These are phyloP conservation scores for Euura lappo DNA, from an alignment of 1,140 invertebrate genomes.

Conservation along the genomic window DNA sequence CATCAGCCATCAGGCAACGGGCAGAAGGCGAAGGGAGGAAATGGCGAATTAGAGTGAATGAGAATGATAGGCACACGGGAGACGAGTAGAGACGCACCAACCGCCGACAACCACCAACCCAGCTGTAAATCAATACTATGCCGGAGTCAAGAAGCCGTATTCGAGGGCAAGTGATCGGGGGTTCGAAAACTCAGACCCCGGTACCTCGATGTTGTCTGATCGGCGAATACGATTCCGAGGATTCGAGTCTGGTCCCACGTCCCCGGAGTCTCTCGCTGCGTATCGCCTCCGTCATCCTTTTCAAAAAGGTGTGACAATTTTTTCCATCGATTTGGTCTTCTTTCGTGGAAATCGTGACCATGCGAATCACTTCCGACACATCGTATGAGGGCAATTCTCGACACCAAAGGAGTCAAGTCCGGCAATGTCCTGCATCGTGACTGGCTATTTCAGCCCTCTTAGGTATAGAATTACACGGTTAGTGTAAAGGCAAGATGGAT, in stretches of 20 bases:
- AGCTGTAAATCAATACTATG: constrained; percentile 41
- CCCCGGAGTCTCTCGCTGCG: neutral
- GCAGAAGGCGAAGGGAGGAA: constrained; percentile 35
- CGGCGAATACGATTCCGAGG: neutral
- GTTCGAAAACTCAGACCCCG: neutral
- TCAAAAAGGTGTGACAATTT: too few relatives aligned
- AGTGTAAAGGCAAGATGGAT: neutral
- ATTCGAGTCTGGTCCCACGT: neutral
- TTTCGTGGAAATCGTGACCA: neutral
- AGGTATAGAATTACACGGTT: neutral
- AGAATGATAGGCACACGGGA: constrained; percentile 33
- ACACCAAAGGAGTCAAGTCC: neutral
- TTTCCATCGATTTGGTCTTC: neutral
- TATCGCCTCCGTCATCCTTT: too few relatives aligned
- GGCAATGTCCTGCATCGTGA: neutral
- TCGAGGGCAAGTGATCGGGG: constrained; percentile 30
- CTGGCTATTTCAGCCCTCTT: neutral
- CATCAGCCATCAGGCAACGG: constrained; percentile 15
- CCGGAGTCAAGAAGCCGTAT: constrained; percentile 32
- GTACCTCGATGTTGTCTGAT: constrained; percentile 8
- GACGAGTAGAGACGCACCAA: constrained; percentile 16
- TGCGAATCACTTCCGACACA: constrained; percentile 6
- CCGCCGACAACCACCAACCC: constrained; percentile 19
- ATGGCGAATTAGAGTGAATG: constrained; percentile 46
- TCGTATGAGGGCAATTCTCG: neutral